These are phyloP conservation scores for Procambarus clarkii DNA, from an alignment of 1,140 invertebrate species.

Conservation along the genomic window DNA sequence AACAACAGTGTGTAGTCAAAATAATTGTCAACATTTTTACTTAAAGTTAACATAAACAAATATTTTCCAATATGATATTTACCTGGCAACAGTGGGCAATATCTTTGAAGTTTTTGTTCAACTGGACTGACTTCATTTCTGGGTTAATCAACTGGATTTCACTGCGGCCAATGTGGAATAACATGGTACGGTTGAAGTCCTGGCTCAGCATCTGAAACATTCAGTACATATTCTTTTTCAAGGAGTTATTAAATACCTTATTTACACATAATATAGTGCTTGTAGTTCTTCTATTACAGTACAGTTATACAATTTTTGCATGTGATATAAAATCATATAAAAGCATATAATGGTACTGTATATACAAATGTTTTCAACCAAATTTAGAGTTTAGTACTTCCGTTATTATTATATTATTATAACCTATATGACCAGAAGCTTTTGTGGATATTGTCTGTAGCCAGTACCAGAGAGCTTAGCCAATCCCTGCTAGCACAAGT, in stretches of 20 bases:
- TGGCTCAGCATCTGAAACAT: conserved; percentile 74
- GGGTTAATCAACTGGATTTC: conserved; percentile 94
- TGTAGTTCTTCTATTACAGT: too few species aligned
- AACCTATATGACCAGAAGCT: too few species aligned
- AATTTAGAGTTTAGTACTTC: too few species aligned
- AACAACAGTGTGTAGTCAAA: too few species aligned
- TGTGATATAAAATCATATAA: neutral
- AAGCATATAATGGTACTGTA: too few species aligned
- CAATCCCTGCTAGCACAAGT: too few species aligned
- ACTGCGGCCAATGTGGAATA: conserved; percentile 88
- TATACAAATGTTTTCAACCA: too few species aligned
- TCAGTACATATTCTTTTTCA: conserved; percentile 9
- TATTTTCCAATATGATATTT: conserved; percentile 57
- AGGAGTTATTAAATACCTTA: neutral
- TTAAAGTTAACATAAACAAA: neutral
- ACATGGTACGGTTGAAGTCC: conserved; percentile 93
- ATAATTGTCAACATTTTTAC: neutral
- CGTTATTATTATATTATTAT: too few species aligned
- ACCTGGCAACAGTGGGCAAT: conserved; percentile 91
- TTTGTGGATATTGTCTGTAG: too few species aligned
- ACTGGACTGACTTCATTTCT: conserved; percentile 90
- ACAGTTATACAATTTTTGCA: neutral
- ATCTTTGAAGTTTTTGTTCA: conserved; percentile 91
- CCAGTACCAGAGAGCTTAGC: too few species aligned
- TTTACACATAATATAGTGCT: too few species aligned